These are phyloP conservation scores for Pseudococcus jackbeardsleyi DNA, from an alignment of 2,888 invertebrate species.

Conservation along the genomic window DNA sequence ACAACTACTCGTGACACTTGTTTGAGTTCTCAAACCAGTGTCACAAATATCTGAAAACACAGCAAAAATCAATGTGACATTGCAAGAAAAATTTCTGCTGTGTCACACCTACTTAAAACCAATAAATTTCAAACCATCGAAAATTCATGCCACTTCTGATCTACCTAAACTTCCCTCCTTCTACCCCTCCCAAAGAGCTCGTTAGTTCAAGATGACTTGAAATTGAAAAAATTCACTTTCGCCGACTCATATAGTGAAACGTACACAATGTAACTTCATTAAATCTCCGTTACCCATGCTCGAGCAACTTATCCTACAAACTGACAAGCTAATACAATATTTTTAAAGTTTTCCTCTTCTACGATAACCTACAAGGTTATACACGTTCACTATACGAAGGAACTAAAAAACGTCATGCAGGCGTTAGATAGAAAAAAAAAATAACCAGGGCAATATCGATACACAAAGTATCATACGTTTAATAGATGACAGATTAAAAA, in stretches of 20 bases:
- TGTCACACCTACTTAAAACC: no score
- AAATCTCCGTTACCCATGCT: not conserved
- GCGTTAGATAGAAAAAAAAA: not conserved
- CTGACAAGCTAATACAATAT: not conserved
- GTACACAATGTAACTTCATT: slow-evolving; percentile 2
- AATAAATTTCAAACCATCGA: no score
- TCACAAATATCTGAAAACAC: no score
- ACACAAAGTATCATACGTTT: not conserved
- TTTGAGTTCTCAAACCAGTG: no score
- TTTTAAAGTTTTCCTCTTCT: slow-evolving; percentile 23
- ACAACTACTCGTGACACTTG: no score
- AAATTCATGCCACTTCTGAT: not conserved
- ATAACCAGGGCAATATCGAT: slow-evolving; percentile 20
- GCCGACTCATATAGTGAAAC: not conserved
- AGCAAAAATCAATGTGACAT: no score
- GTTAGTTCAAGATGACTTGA: not conserved
- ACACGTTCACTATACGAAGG: not conserved
- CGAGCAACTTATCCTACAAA: not conserved
- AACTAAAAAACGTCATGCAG: not conserved
- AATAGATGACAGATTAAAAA: not conserved
- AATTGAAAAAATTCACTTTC: slow-evolving; percentile 22
- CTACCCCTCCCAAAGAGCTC: no score
- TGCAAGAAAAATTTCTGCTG: no score
- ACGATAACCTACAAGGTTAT: not conserved
- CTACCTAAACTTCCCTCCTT: not conserved